phyloP scores from a whole-genome alignment of 2,113 vertebrate genomes.

The Sinocyclocheilus anophthalmus region DNA sequence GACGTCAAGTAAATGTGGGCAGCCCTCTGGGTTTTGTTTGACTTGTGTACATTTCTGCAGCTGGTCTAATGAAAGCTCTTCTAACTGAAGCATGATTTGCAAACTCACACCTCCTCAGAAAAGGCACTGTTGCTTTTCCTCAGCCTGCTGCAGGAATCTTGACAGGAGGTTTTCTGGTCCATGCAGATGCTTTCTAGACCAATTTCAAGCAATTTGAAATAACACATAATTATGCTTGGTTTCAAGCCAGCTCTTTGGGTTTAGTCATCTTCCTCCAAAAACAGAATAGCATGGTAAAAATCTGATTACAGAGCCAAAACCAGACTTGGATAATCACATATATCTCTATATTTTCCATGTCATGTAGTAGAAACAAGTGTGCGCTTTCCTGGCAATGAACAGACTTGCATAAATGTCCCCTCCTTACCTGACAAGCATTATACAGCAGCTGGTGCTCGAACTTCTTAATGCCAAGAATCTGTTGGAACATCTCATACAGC shows the following conservation, averaged over 20 bases:
- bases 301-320: slow-evolving; percentile 1
- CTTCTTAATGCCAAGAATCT: slow-evolving; percentile 97
- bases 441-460: slow-evolving; percentile 98
- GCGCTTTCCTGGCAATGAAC: background rate
- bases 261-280: slow-evolving; percentile 8
- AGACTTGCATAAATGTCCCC: background rate
- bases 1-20: background rate
- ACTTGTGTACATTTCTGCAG: background rate
- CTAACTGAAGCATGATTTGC: slow-evolving; percentile 1
- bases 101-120: background rate
- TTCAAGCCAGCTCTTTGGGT: slow-evolving; percentile 4
- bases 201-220: background rate
- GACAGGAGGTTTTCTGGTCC: background rate
- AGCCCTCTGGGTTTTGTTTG: background rate
- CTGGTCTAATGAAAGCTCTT: slow-evolving; percentile 7
- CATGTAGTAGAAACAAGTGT: background rate
- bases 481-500: slow-evolving; percentile 97
- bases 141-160: background rate
- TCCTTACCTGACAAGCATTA: slow-evolving; percentile 95
- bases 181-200: slow-evolving; percentile 19
- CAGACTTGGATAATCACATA: background rate
- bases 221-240: slow-evolving; percentile 8
- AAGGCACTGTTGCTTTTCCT: background rate
- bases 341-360: background rate
- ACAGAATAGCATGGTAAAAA: background rate